Evolutionary conservation across 2,797 vertebrate species (phyloP).

Genomic region (Muraenolepis orangiensis): DNA sequence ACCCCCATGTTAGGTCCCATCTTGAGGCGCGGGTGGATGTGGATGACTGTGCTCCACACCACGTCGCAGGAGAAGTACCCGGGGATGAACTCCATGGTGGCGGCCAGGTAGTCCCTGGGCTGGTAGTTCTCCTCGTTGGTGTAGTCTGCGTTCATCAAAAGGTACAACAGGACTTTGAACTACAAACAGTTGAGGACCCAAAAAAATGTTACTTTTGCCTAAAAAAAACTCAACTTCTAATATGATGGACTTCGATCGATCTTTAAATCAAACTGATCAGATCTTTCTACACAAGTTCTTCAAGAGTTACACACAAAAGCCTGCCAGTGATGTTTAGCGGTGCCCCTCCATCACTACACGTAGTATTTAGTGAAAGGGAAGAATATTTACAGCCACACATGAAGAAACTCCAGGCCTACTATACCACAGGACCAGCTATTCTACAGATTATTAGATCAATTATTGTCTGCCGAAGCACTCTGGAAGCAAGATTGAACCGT

Average conservation of each 20-base stretch:
- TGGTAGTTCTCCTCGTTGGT: conserved; percentile 90
- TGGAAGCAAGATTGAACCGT: neutral
- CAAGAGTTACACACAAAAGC: no score
- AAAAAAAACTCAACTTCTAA: no score
- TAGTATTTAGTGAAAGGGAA: no score
- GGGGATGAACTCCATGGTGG: conserved; percentile 97
- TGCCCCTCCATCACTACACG: no score
- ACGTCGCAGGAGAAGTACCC: conserved; percentile 95
- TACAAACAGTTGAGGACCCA: no score
- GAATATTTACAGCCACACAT: neutral
- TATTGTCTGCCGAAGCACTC: neutral
- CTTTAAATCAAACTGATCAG: no score
- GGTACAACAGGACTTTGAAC: neutral
- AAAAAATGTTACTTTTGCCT: no score
- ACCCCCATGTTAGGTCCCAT: conserved; percentile 98
- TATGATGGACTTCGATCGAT: no score
- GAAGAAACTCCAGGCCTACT: neutral
- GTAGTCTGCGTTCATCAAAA: conserved; percentile 75
- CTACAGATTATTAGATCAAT: neutral
- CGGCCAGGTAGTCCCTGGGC: conserved; percentile 93
- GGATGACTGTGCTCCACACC: conserved; percentile 93
- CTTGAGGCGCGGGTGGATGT: conserved; percentile 95
- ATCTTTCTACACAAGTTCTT: no score
- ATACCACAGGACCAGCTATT: neutral
- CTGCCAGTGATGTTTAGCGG: no score